These are phyloP conservation scores for Buceros bicornis DNA, from an alignment of 2,797 vertebrate genomes.

Conservation along the genomic window DNA sequence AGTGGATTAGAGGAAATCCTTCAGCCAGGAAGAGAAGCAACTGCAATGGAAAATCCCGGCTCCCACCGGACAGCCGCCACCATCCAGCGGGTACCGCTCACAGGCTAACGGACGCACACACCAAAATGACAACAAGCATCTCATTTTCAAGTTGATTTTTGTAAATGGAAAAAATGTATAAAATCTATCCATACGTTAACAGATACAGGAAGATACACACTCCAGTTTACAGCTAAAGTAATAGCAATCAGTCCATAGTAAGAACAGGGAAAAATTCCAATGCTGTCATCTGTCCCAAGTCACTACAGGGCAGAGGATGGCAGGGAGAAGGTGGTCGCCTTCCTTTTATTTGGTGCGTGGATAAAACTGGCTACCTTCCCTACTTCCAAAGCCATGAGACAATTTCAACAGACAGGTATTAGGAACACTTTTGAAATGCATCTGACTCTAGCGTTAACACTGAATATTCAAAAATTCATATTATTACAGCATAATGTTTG, in stretches of 20 bases:
- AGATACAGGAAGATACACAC: conserved; percentile 74
- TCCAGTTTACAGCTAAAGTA: conserved; percentile 60
- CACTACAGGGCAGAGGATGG: conserved; percentile 6
- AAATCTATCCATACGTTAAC: conserved; percentile 69
- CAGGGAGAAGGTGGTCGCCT: not conserved
- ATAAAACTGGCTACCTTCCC: conserved; percentile 47
- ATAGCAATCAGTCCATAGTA: conserved; percentile 52
- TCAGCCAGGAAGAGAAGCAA: not conserved
- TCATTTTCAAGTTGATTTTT: conserved; percentile 64
- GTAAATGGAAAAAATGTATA: conserved; percentile 62
- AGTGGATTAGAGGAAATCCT: conserved; percentile 22
- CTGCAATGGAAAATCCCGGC: not conserved
- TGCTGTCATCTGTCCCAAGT: not conserved
- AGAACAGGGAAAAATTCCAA: conserved; percentile 47
- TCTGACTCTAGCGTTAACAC: conserved; percentile 47
- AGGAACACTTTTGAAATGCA: conserved; percentile 52
- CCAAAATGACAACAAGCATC: conserved; percentile 26
- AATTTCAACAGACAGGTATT: conserved; percentile 7
- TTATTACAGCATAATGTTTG: conserved; percentile 6
- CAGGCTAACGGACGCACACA: not conserved
- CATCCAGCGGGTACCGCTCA: not conserved
- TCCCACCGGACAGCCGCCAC: not conserved
- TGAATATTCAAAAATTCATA: conserved; percentile 65
- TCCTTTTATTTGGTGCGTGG: not conserved
- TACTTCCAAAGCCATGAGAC: conserved; percentile 69